These are phyloP conservation scores for Sciurus niger DNA, from an alignment of 2,113 vertebrate genomes.

Conservation along the genomic window DNA sequence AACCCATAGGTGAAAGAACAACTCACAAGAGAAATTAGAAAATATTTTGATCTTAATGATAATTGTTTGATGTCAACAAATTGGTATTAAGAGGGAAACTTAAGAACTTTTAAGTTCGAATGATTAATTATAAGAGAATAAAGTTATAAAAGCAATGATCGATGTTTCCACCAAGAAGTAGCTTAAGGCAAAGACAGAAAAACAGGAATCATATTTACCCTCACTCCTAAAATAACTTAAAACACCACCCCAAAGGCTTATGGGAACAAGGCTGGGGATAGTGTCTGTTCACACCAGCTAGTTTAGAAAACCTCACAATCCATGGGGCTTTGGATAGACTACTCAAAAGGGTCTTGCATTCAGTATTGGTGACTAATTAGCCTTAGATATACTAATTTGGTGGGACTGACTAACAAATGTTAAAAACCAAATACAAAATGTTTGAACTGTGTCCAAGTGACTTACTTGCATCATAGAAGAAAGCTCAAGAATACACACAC, in stretches of 20 bases:
- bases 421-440: background rate
- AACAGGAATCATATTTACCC: background rate
- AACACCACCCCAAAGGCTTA: background rate
- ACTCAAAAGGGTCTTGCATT: background rate
- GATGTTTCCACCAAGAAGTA: background rate
- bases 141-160: background rate
- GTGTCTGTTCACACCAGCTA: background rate
- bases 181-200: background rate
- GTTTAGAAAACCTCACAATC: background rate
- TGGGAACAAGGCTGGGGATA: background rate
- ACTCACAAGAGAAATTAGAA: constrained; percentile 5
- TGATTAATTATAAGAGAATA: constrained; percentile 33
- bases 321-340: background rate
- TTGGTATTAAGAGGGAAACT: constrained; percentile 1
- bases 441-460: background rate
- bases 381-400: background rate
- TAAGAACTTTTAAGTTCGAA: background rate
- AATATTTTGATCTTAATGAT: constrained; percentile 20
- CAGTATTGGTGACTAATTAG: background rate
- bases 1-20: background rate
- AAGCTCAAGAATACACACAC: background rate
- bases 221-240: background rate
- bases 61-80: constrained; percentile 5
- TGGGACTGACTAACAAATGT: background rate
- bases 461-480: background rate